phyloP scores from a whole-genome alignment of 2,113 vertebrate genomes.

The Semnopithecus entellus region DNA sequence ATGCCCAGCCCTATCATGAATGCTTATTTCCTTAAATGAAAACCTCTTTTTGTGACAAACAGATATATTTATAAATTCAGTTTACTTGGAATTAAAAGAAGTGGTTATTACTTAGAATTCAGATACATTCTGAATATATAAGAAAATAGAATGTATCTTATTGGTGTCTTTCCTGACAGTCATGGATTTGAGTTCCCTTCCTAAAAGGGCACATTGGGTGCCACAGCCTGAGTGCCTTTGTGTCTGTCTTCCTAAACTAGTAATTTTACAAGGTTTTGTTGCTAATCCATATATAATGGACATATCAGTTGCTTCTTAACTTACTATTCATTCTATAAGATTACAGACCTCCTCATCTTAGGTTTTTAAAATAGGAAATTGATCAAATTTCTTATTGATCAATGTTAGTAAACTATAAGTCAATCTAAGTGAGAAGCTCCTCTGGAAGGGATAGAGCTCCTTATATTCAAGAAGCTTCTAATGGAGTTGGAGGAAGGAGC shows the following conservation, averaged over 20 bases:
- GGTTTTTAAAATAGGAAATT: not conserved
- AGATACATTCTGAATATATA: not conserved
- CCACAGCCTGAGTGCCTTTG: rapidly evolving
- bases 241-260: rapidly evolving
- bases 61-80: not conserved
- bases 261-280: rapidly evolving
- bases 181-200: not conserved
- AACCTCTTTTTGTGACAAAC: not conserved
- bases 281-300: rapidly evolving
- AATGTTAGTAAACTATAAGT: not conserved
- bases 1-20: not conserved
- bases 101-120: not conserved
- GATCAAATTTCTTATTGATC: no score
- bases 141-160: rapidly evolving
- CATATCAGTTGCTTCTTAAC: rapidly evolving
- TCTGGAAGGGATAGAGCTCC: not conserved
- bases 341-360: not conserved
- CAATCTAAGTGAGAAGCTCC: not conserved
- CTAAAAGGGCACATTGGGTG: rapidly evolving
- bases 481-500: not conserved
- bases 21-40: not conserved
- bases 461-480: not conserved
- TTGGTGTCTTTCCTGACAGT: rapidly evolving
- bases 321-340: rapidly evolving
- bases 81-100: not conserved